A percentile compares a stretch with the other conserved stretches of the same genome.
These are phyloP conservation scores for Tenthredo amoena DNA, from an alignment of 2,888 invertebrate genomes.

Conservation along the genomic window DNA sequence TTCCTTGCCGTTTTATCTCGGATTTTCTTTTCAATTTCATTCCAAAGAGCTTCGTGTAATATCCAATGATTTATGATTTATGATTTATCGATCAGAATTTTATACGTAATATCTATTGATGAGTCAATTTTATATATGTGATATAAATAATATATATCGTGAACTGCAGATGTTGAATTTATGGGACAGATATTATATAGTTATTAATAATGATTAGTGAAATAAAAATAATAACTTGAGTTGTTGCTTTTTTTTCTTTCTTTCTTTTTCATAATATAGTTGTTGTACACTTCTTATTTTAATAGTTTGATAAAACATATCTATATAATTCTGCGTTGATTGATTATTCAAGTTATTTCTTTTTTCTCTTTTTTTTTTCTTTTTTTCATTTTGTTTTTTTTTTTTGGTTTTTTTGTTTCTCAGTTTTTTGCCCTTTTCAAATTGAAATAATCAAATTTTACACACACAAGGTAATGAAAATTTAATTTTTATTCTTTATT, in stretches of 20 bases:
- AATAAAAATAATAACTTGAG: background rate
- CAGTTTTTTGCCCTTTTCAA: background rate
- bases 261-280: background rate
- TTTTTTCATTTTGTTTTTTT: background rate
- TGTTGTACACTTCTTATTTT: slow-evolving; percentile 11
- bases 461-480: background rate
- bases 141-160: too few species aligned
- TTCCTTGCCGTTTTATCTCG: background rate
- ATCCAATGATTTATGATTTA: background rate
- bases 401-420: background rate
- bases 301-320: background rate
- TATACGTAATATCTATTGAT: background rate
- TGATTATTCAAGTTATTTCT: background rate
- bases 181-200: background rate
- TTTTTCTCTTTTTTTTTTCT: background rate
- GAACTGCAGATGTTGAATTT: background rate
- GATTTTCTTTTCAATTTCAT: background rate
- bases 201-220: background rate
- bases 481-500: background rate
- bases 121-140: too few species aligned
- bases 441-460: background rate
- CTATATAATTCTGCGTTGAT: background rate
- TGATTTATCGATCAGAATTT: background rate
- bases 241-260: background rate
- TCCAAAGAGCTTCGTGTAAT: background rate